Evolutionary conservation across 2,888 invertebrate species (phyloP).

Genomic region (Melitaea athalia): DNA sequence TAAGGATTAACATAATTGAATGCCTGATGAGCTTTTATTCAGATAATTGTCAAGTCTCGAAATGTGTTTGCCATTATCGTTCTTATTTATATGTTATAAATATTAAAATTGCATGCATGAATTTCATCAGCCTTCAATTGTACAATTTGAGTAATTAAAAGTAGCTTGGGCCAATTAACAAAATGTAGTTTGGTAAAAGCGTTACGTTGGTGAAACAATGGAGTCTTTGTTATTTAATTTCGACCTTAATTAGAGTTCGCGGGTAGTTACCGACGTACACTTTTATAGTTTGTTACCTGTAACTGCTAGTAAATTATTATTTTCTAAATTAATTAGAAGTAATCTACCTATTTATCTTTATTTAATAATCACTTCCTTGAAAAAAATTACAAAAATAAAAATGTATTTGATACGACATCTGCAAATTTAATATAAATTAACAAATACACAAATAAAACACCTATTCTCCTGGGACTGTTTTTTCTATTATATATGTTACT

Average conservation of each 20-base stretch:
- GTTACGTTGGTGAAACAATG: slow-evolving; percentile 64
- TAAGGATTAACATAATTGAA: slow-evolving; percentile 5
- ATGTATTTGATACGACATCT: too few species aligned
- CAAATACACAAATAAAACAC: too few species aligned
- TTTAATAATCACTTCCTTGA: too few species aligned
- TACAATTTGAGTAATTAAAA: slow-evolving; percentile 65
- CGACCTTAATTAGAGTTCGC: slow-evolving; percentile 71
- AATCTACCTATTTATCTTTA: too few species aligned
- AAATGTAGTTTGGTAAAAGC: slow-evolving; percentile 66
- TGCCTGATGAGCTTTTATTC: slow-evolving; percentile 6
- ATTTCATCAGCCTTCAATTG: slow-evolving; percentile 44
- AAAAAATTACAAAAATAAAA: too few species aligned
- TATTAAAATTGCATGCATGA: slow-evolving; percentile 26
- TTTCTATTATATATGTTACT: too few species aligned
- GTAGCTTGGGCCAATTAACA: slow-evolving; percentile 73
- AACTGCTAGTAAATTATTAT: slow-evolving; percentile 23
- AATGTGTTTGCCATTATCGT: slow-evolving; percentile 6
- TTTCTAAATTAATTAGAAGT: background rate
- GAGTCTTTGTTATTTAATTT: slow-evolving; percentile 61
- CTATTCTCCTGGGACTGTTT: too few species aligned
- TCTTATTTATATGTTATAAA: slow-evolving; percentile 12
- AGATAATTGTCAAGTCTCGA: slow-evolving; percentile 1
- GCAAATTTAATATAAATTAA: too few species aligned
- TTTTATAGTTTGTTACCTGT: slow-evolving; percentile 28
- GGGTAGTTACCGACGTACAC: slow-evolving; percentile 40